Evolutionary conservation across 2,113 vertebrate species (phyloP), one percentile per base, ranked within the genome.

Genomic region (Pomatostomus ruficeps): DNA sequence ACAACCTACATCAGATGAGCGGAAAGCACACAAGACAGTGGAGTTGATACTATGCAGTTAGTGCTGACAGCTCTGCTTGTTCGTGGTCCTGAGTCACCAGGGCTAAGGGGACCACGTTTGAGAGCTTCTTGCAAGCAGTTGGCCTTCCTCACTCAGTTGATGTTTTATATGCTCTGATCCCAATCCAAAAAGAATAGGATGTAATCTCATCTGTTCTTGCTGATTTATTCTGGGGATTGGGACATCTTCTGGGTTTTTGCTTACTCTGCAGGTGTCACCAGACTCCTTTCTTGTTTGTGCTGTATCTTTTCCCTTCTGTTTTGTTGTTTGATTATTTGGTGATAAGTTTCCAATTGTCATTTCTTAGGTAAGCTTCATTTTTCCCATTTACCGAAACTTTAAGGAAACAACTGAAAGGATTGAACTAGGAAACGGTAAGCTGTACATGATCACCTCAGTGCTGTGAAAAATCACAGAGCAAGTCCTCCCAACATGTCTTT

Each of bases 41-140:
- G 25, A 58, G 14, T 3, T 36, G 46, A 49, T 15, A 20, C 7
- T 16, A 11, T 1, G 1, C 11, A 35, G 15, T 14, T 6, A 12
- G 35, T 9, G n/a, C 28, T 16, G 18, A 42, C 9, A 22, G 33
- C 38, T 58, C 12, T 1, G 2, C 8, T 33, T 9, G 9, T 12
- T 29, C 10, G 20, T 19, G 38, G 29, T 45, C 55, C 40, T 55
- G 8, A n/a, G 14, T 36, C 35, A 58, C n/a, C 28, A 36, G 18
- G 15, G 6, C 22, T 52, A 87, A 61, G 20, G 20, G 6, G 23
- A 70, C 31, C 17, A 43, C 14, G 15, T 33, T 19, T 40, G 31
- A 89, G 54, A 66, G 6, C 16, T 52, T 29, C 59, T 25, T 24
- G 12, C 11, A 76, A 6, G 11, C 45, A 61, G 31, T 33, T 58